phyloP scores from a whole-genome alignment of 2,888 invertebrate genomes.

The Netelia fuscicornis region DNA sequence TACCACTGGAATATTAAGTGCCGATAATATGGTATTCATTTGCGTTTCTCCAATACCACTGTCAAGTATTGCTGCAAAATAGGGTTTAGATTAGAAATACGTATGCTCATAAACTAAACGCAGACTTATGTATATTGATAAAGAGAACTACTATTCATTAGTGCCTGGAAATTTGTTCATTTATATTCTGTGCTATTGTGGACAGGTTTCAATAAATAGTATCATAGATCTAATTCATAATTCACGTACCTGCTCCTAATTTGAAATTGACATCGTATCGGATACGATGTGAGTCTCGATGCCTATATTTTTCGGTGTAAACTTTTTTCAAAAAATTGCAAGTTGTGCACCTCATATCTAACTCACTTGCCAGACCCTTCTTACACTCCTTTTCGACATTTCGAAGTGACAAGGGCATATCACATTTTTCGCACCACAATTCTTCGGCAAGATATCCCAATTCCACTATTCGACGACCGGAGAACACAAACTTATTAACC shows the following conservation, averaged over 20 bases:
- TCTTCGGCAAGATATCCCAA: conserved; percentile 34
- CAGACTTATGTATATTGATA: conserved; percentile 2
- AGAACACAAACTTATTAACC: background rate
- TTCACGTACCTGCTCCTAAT: conserved; percentile 22
- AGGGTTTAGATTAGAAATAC: conserved; percentile 2
- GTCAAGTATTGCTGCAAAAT: conserved; percentile 37
- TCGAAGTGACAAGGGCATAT: conserved; percentile 38
- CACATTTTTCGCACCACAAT: conserved; percentile 44
- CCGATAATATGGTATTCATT: conserved; percentile 58
- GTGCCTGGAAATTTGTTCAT: too few species aligned
- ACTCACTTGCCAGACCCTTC: conserved; percentile 26
- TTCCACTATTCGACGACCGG: conserved; percentile 33
- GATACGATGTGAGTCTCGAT: conserved; percentile 1
- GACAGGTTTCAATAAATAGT: background rate
- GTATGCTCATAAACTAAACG: background rate
- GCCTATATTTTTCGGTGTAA: conserved; percentile 21
- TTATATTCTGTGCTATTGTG: too few species aligned
- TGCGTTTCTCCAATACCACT: conserved; percentile 27
- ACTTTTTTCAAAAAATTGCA: conserved; percentile 11
- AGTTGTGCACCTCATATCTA: conserved; percentile 10
- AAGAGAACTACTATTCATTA: background rate
- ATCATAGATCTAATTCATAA: background rate
- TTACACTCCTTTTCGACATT: conserved; percentile 20
- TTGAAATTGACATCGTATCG: conserved; percentile 46
- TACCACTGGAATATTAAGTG: conserved; percentile 52